Conservation (phyloP, 2,113 vertebrate genomes). For the Syrrhaptes paradoxus region DNA sequence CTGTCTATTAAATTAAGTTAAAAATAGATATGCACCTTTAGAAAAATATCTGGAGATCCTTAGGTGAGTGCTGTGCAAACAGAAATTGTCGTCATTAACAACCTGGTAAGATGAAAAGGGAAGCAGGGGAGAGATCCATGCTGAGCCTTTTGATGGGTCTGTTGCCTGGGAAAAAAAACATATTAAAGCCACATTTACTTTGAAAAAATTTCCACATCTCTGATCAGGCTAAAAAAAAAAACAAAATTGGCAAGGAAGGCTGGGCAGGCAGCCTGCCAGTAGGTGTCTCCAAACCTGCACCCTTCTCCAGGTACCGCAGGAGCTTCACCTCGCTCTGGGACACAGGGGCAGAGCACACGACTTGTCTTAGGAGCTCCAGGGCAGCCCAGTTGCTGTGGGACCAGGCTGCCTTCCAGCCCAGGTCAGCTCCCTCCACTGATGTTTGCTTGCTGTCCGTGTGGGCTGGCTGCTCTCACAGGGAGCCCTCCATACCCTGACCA, state of each 20-base stretch:
- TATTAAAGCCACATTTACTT: neutral
- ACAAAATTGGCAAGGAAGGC: neutral
- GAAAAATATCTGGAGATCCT: neutral
- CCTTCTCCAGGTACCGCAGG: neutral
- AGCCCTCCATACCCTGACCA: neutral
- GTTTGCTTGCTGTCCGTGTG: neutral
- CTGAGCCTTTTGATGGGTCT: neutral
- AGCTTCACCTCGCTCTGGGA: neutral
- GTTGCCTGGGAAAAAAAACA: neutral
- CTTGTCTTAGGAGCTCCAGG: neutral
- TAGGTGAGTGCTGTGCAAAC: neutral
- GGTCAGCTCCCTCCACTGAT: neutral
- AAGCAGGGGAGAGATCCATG: accelerated
- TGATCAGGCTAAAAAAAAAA: neutral
- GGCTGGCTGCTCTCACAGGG: neutral
- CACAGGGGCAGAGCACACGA: neutral
- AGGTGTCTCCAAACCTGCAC: neutral
- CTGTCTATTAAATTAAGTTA: neutral
- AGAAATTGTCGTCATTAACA: neutral
- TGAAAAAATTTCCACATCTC: neutral
- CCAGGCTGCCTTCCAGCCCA: neutral
- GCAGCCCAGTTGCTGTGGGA: neutral
- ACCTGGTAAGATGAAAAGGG: neutral
- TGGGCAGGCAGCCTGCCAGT: neutral
- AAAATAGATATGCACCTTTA: neutral